Evolutionary conservation across 2,888 invertebrate genomes (phyloP), one percentile per base, ranked within the genome.

Genomic region (Neuroscelio doddi): DNA sequence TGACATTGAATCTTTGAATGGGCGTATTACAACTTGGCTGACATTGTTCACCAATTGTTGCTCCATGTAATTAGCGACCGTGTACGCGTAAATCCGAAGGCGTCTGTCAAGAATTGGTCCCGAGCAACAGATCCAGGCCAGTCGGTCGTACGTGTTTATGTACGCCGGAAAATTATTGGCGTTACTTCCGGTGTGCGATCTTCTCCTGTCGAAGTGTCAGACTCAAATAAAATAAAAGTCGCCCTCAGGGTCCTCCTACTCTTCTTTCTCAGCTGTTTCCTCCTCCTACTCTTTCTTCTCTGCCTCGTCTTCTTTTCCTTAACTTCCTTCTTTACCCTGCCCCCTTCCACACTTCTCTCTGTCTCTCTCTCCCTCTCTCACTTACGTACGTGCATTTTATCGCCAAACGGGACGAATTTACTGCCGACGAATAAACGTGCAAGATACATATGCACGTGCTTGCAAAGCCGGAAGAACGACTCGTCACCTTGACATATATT

Each of bases 161-260:
- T n/a, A n/a, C n/a, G n/a, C n/a, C 38, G 27, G 39, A 29, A 26
- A 29, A 29, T 30, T 42, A 42, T 46, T 36, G 53, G 39, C 38
- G 58, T 49, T 34, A 78, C 75, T 79, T 79, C 78, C 79, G 78
- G 78, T 75, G 66, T 67, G 71, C 66, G 69, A 65, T 70, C 74
- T 75, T 66, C 74, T 74, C 80, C 58, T 80, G 74, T 69, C 79
- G 70, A 77, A 78, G 78, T 77, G 77, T 79, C 80, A 76, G 77
- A 71, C 76, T 77, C 72, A 77, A 81, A 80, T 80, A 82, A 82
- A 80, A 81, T 77, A 81, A 80, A 80, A 81, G 73, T 75, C 72
- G 75, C 72, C 76, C 76, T 73, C 68, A 58, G 73, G 75, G 71
- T 69, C 57, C 67, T 64, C 64, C 61, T 67, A 34, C 63, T 69